Base-by-base conservation (phyloP, 1,140 invertebrate species). In the Ctenoplectra terminalis region DNA sequence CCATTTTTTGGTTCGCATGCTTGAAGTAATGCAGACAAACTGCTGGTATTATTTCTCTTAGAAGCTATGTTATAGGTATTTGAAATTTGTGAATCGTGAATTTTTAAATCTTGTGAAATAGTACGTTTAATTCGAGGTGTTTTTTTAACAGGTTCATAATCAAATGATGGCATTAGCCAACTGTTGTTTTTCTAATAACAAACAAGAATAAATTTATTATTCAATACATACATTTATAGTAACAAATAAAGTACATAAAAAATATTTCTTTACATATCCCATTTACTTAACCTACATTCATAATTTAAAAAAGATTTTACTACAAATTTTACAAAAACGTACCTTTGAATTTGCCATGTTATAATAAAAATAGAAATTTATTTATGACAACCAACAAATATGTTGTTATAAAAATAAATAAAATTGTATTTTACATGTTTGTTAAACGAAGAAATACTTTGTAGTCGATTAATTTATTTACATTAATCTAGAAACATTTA, bases 1-100 rank as follows among this genome's bases (percentile, higher is more conserved):
- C 77, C 8, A 54, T 81, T 82, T 82, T 88, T 81, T n/a, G 93
- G 92, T 50, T 91, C 88, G 50, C 92, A 94, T 8, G 88, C 86
- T 74, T 88, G 72, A 0, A 93, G 72, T 48, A 94, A 81, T 29
- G 63, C 61, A 15, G 90, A 87, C 29, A 94, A 78, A 83, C 74
- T 90, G 2, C 54, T 88, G 6, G 37, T 80, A 67, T 64, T 67
- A 26, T 83, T 87, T 11, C 60, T 84, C 58, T 85, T 89, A 5
- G 69, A 60, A 43, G 48, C 13, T 70, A 76, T 66, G 31, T 48
- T 64, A 9, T 48, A 52, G 0, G 2, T 11, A 23, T 23, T 58
- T 46, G 70, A 43, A 7, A 0, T n/a, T 26, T 64, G 5, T 1
- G n/a, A 13, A 7, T 9, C 0, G 26, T 0, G 52, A 13, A 8